Evolutionary conservation across 2,797 vertebrate species (phyloP), one percentile per base, ranked within the genome.

Genomic region (Myotis vivesi): DNA sequence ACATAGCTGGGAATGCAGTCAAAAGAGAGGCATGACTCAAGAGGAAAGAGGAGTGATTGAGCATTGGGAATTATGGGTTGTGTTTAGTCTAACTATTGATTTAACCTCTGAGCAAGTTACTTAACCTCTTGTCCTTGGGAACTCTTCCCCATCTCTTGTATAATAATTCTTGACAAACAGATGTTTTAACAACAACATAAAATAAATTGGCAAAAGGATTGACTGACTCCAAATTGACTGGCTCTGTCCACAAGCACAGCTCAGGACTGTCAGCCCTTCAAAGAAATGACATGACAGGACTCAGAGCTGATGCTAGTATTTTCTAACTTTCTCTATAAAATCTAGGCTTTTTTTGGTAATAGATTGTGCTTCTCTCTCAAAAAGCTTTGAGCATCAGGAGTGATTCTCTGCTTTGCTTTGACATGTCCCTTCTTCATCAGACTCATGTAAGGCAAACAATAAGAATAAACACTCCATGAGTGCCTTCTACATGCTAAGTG

Each of bases 51-150:
- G 59, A 76, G 36, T 36, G 36, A 69, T 25, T 81, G 95, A 96
- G 91, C 59, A 92, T 82, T 92, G 94, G 91, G 69, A 95, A 91
- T 92, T 87, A 85, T 17, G 72, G 73, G 33, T 38, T 93, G 38
- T 95, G 68, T 90, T 96, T 96, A 95, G 84, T 95, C 89, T 97
- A 85, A 93, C 75, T 96, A 79, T 96, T 92, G 91, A 83, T 91
- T 97, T 96, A 97, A 95, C 92, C 86, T 97, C 85, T 84, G 68
- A 96, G 86, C 30, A 57, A 96, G 88, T 96, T 92, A 94, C 75
- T 97, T 95, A 96, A 95, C 91, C 94, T 97, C 95, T 95, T 71
- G 49, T 96, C 95, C 91, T 94, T 38, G 68, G 92, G 62, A 92
- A 92, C 38, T 94, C 75, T 81, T 95, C 91, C 80, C 46, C 46